phyloP scores from a whole-genome alignment of 1,140 invertebrate species.

The Caerostris extrusa region DNA sequence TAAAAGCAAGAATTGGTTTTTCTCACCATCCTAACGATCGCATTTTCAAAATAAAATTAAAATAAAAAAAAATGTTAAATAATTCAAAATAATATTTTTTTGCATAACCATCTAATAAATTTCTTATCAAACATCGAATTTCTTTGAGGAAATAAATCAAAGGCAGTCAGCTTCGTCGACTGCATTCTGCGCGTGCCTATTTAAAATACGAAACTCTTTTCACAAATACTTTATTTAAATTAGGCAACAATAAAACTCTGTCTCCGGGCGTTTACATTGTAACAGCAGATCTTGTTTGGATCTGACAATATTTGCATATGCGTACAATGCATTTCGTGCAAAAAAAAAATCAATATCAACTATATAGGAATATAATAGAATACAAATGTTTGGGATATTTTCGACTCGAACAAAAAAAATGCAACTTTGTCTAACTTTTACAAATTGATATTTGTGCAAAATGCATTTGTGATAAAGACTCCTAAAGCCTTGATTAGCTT shows the following conservation, averaged over 20 bases:
- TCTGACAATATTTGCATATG: not conserved
- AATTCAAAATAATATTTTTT: not conserved
- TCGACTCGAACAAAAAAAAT: not conserved
- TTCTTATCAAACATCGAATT: not conserved
- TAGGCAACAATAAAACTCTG: constrained; percentile 27
- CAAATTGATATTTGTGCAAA: constrained; percentile 18
- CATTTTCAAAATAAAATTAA: too few species aligned
- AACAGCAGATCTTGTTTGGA: constrained; percentile 34
- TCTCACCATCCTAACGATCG: too few species aligned
- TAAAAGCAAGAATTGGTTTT: too few species aligned
- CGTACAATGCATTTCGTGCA: not conserved
- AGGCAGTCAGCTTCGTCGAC: not conserved
- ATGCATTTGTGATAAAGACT: not conserved
- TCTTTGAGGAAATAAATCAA: not conserved
- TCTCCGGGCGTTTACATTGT: constrained; percentile 22
- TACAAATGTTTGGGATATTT: constrained; percentile 29
- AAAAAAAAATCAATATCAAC: constrained; percentile 33
- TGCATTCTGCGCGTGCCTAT: not conserved
- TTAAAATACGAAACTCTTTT: constrained; percentile 32
- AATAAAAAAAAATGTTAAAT: not conserved
- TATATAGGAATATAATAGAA: constrained; percentile 11
- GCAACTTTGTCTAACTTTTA: not conserved
- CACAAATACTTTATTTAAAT: constrained; percentile 40
- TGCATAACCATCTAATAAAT: not conserved
- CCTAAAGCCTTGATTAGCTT: not conserved